A percentile compares a stretch with the other conserved stretches of the same genome.
Conservation (phyloP, 2,888 invertebrate genomes). For the Clepsis dumicolana region DNA sequence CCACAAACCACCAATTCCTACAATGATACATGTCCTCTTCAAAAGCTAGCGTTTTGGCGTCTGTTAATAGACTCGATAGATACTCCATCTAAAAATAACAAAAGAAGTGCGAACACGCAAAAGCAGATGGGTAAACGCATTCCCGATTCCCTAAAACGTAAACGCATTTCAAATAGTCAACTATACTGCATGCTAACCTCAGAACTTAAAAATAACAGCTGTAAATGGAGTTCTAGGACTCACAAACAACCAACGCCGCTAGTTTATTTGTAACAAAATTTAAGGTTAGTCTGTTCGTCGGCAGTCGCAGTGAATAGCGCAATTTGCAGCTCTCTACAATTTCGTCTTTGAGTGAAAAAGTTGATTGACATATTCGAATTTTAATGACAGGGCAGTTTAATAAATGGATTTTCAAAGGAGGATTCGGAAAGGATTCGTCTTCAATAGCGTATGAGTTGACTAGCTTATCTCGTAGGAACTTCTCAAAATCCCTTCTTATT, state of each 20-base stretch:
- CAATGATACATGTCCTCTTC: too few relatives aligned
- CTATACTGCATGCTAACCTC: neutral
- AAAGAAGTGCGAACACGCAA: neutral
- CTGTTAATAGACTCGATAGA: neutral
- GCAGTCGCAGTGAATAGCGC: conserved; percentile 21
- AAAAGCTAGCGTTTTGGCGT: neutral
- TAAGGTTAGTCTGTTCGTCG: conserved; percentile 14
- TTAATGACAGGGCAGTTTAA: conserved; percentile 26
- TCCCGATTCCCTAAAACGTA: neutral
- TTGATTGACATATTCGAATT: conserved; percentile 38
- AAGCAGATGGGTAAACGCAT: too few relatives aligned
- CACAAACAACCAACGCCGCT: conserved; percentile 9
- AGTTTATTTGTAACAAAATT: conserved; percentile 23
- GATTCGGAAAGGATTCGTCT: too few relatives aligned
- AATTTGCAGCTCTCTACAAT: conserved; percentile 26
- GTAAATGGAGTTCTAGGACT: conserved; percentile 17
- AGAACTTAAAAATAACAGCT: conserved; percentile 12
- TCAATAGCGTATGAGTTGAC: too few relatives aligned
- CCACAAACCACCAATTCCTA: too few relatives aligned
- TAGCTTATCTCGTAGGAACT: too few relatives aligned
- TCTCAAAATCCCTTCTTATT: too few relatives aligned
- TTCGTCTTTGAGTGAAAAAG: conserved; percentile 32
- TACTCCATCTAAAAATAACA: neutral
- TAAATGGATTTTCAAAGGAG: conserved; percentile 35
- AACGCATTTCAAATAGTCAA: conserved; percentile 3